Evolutionary conservation across 2,113 vertebrate species (phyloP).

Genomic region (Podarcis raffonei): DNA sequence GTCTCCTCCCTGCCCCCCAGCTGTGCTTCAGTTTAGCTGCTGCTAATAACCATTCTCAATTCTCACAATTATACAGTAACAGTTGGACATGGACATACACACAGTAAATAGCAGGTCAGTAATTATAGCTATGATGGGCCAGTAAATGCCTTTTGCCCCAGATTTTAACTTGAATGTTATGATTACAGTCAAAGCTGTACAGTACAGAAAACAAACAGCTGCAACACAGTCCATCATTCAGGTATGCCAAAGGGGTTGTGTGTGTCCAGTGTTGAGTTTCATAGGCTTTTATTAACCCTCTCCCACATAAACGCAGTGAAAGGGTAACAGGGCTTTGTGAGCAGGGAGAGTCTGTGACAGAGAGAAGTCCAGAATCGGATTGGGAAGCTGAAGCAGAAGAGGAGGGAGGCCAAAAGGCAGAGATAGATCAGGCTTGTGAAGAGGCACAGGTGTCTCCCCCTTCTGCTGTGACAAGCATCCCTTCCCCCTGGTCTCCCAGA

Average conservation of each 20-base stretch:
- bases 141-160: conserved; percentile 6
- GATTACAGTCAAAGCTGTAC: neutral
- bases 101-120: conserved; percentile 11
- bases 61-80: conserved; percentile 30
- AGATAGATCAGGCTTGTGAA: too few relatives aligned
- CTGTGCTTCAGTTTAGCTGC: neutral
- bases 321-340: too few relatives aligned
- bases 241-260: neutral
- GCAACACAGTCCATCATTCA: neutral
- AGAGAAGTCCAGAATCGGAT: too few relatives aligned
- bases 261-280: neutral
- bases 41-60: conserved; percentile 13
- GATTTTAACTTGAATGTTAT: conserved; percentile 16
- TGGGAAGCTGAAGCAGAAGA: too few relatives aligned
- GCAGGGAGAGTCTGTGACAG: too few relatives aligned
- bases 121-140: conserved; percentile 17
- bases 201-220: neutral
- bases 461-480: too few relatives aligned
- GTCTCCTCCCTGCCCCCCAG: neutral
- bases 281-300: neutral
- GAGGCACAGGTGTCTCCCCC: too few relatives aligned
- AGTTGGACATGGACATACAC: neutral
- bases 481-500: too few relatives aligned
- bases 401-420: too few relatives aligned
- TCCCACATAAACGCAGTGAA: neutral